Conservation (phyloP, 2,113 vertebrate species). For the Hymenochirus boettgeri region DNA sequence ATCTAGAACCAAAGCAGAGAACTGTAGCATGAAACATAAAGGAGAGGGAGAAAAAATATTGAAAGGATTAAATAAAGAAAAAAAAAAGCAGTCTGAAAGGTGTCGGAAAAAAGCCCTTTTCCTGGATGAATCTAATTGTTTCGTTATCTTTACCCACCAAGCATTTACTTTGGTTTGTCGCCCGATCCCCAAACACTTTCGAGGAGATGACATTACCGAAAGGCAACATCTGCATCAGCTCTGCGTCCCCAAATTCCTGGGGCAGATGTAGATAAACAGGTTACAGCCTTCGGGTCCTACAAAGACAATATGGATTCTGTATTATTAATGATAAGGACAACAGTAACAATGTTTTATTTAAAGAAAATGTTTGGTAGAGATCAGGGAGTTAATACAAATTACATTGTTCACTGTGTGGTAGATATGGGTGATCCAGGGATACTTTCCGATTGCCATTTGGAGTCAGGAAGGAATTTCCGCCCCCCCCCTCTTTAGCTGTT, state of each 20-base stretch:
- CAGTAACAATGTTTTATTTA: neutral
- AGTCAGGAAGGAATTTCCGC: no score
- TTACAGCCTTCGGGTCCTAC: conserved; percentile 97
- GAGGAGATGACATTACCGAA: conserved; percentile 99
- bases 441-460: no score
- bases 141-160: conserved; percentile 99
- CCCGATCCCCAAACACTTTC: conserved; percentile 99
- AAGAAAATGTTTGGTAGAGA: no score
- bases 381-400: no score
- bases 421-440: no score
- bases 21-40: conserved; percentile 51
- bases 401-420: no score
- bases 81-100: conserved; percentile 69
- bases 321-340: no score
- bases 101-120: conserved; percentile 70
- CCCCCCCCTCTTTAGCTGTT: no score
- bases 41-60: conserved; percentile 44
- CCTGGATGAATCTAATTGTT: conserved; percentile 89
- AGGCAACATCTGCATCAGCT: conserved; percentile 99
- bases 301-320: no score
- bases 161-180: conserved; percentile 99
- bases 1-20: conserved; percentile 26
- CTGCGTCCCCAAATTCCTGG: conserved; percentile 99
- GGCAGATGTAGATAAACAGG: conserved; percentile 99
- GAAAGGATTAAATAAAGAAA: conserved; percentile 37